A percentile compares a stretch with the other conserved stretches of the same genome.
These are phyloP conservation scores for Scaptomyza flava DNA, from an alignment of 2,888 invertebrate species.

Conservation along the genomic window DNA sequence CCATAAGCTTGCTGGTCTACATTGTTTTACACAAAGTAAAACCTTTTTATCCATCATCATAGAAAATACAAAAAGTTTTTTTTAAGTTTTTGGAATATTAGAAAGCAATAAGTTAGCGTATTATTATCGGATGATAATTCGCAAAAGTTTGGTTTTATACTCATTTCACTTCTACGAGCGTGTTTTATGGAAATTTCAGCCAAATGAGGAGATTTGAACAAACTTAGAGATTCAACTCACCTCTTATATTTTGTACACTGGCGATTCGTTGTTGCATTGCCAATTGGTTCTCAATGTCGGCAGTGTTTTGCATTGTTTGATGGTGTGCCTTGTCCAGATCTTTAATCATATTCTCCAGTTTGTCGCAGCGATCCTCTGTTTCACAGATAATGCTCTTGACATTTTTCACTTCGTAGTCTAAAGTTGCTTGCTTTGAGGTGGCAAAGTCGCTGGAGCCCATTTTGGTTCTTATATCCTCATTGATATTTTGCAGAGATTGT, in stretches of 20 bases:
- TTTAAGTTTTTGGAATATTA: too few relatives aligned
- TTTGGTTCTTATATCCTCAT: constrained; percentile 79
- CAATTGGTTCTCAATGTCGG: constrained; percentile 84
- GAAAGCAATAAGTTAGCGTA: too few relatives aligned
- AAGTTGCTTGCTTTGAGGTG: constrained; percentile 84
- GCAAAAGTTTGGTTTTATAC: too few relatives aligned
- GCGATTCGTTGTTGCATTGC: constrained; percentile 81
- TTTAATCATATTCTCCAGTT: constrained; percentile 84
- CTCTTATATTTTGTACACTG: constrained; percentile 82
- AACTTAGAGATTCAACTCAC: constrained; percentile 43
- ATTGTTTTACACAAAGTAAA: too few relatives aligned
- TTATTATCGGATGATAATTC: too few relatives aligned
- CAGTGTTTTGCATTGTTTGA: constrained; percentile 85
- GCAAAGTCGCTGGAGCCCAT: constrained; percentile 80
- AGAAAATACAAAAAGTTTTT: too few relatives aligned
- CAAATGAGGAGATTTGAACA: too few relatives aligned
- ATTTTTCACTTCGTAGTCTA: constrained; percentile 85
- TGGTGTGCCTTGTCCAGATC: constrained; percentile 83
- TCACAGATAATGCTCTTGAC: constrained; percentile 85
- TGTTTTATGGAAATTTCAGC: too few relatives aligned
- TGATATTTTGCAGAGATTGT: constrained; percentile 73
- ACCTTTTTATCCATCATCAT: too few relatives aligned
- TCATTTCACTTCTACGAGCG: too few relatives aligned
- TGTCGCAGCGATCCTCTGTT: constrained; percentile 85
- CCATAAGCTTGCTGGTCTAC: too few relatives aligned